Percentiles rank a stretch among this genome's conserved stretches.
Evolutionary conservation across 35 echinoderm and acorn worm genomes (phyloP).

Genomic region (Chiridota heheva): DNA sequence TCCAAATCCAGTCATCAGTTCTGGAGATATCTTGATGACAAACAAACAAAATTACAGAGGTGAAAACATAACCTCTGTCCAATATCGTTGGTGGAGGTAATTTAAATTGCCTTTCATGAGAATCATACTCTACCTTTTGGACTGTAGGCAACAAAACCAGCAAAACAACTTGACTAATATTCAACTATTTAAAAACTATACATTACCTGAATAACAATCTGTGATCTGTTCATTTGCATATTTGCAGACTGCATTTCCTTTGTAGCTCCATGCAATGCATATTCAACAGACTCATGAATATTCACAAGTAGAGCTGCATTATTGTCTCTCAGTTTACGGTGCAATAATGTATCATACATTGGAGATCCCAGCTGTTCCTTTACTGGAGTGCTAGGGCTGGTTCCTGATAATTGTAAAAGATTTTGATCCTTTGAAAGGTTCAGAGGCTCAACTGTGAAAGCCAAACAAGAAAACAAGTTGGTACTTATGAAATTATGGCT

Average conservation of each 20-base stretch:
- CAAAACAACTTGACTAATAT: no score
- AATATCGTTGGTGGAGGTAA: no score
- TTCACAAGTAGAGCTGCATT: constrained; percentile 40
- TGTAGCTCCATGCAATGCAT: neutral
- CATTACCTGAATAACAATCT: constrained; percentile 31
- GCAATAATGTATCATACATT: constrained; percentile 33
- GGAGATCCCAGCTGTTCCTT: constrained; percentile 26
- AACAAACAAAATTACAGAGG: no score
- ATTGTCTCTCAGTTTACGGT: constrained; percentile 41
- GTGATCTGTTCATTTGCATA: constrained; percentile 40
- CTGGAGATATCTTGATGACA: no score
- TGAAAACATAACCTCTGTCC: no score
- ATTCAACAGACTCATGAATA: constrained; percentile 31
- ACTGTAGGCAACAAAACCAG: no score
- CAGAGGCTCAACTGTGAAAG: constrained; percentile 2
- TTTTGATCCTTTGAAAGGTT: neutral
- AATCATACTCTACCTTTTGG: no score
- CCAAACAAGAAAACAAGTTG: neutral
- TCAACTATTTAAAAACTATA: no score
- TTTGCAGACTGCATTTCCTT: neutral
- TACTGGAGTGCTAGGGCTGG: neutral
- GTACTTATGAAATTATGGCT: neutral
- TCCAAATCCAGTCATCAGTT: no score
- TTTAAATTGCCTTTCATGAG: no score
- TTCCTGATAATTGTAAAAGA: constrained; percentile 17